Base-by-base conservation (phyloP, 1,140 invertebrate species). In the Drosophila kepulauana region DNA sequence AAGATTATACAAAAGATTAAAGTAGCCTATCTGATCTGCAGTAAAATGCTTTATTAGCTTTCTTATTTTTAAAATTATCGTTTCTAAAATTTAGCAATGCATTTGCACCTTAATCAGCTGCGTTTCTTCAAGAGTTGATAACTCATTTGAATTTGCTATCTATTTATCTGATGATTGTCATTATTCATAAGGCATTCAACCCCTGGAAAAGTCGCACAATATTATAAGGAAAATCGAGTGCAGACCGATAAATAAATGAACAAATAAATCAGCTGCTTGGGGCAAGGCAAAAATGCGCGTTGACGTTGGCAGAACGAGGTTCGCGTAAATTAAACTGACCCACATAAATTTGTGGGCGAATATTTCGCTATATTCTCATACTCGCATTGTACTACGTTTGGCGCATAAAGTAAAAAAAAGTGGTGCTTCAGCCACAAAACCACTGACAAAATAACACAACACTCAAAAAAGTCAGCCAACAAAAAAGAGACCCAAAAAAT, bases 271-370 rank as follows among this genome's bases (percentile, higher is more conserved):
- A 75, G 65, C 35, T 61, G 46, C 43, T n/a, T 38, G 6, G 35
- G 35, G 35, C 41, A 43, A 43, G 13, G 56, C 41, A 63, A 45
- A 54, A 78, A 70, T 35, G 58, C 58, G 58, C 41, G 64, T 35
- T 7, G 51, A n/a, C 20, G n/a, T 54, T 54, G 51, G 57, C 75
- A 79, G 63, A 82, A 67, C 70, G 35, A 54, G 70, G 59, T 48
- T 73, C 75, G 71, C 86, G 81, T 89, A 89, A 90, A 89, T 89
- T 89, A 90, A 89, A 81, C 86, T 89, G 85, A 89, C 85, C 85
- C 85, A 89, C 85, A 90, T 89, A 85, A 85, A 85, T 81, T 48
- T 79, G 69, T 52, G 62, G 56, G 81, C 66, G 52, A 81, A 76
- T 67, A 66, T 16, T 15, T 25, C 35, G 35, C 35, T 25, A 10